Percentiles rank a stretch among this genome's conserved stretches.
These are phyloP conservation scores for Syrista parreyssii DNA, from an alignment of 2,888 invertebrate genomes.

Conservation along the genomic window DNA sequence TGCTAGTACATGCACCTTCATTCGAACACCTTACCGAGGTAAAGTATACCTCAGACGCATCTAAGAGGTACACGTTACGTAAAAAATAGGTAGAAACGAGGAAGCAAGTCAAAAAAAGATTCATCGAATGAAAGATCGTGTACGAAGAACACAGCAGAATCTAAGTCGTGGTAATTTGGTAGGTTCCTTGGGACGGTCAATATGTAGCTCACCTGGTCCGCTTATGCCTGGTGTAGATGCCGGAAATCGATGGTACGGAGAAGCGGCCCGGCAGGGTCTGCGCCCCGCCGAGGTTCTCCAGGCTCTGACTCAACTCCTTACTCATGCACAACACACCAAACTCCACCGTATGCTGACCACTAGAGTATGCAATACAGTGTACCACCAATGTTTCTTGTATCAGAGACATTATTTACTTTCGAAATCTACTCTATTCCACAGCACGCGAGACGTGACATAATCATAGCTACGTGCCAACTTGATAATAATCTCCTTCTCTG, in stretches of 20 bases:
- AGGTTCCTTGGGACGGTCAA: constrained; percentile 13
- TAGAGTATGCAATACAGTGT: constrained; percentile 66
- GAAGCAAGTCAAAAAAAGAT: no score
- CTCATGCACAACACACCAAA: constrained; percentile 67
- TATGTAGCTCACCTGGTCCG: constrained; percentile 78
- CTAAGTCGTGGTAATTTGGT: no score
- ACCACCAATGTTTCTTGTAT: constrained; percentile 62
- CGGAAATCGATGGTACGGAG: constrained; percentile 74
- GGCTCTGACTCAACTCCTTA: constrained; percentile 69
- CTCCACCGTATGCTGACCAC: constrained; percentile 67
- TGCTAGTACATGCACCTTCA: no score
- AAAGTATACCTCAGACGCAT: not conserved
- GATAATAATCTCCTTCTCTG: no score
- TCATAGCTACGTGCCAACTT: no score
- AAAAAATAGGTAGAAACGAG: no score
- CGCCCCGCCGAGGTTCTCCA: constrained; percentile 73
- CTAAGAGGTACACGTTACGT: no score
- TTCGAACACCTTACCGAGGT: no score
- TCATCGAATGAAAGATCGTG: no score
- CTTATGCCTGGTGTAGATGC: constrained; percentile 85
- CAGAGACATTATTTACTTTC: constrained; percentile 29
- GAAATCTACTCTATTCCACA: constrained; percentile 17
- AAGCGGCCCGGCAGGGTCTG: constrained; percentile 76
- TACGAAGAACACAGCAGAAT: no score
- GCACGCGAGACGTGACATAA: no score